Evolutionary conservation across 2,797 vertebrate genomes (phyloP).

Genomic region (Poecilia velifera): DNA sequence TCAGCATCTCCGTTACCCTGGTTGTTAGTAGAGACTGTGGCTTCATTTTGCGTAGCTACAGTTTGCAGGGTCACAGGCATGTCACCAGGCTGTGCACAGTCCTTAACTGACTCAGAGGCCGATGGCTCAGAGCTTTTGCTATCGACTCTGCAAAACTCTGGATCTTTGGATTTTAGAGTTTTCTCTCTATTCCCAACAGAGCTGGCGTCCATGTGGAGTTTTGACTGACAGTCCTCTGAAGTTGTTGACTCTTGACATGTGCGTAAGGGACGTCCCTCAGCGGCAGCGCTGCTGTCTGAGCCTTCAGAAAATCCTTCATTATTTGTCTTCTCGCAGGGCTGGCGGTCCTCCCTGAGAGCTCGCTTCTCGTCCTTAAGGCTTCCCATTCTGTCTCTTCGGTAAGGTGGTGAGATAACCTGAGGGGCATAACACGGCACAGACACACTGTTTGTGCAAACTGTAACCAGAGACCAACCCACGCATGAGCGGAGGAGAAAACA

Average conservation of each 20-base stretch:
- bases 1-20: slow-evolving; percentile 18
- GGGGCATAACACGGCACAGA: slow-evolving; percentile 50
- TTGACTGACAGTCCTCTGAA: slow-evolving; percentile 40
- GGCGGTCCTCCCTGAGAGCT: slow-evolving; percentile 58
- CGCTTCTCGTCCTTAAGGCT: slow-evolving; percentile 73
- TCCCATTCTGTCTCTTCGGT: slow-evolving; percentile 69
- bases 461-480: slow-evolving; percentile 17
- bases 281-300: slow-evolving; percentile 36
- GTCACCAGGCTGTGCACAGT: slow-evolving; percentile 9
- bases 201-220: slow-evolving; percentile 21
- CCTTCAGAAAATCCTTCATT: slow-evolving; percentile 55
- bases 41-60: slow-evolving; percentile 11
- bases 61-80: slow-evolving; percentile 26
- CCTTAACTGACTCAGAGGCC: slow-evolving; percentile 22
- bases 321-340: slow-evolving; percentile 59
- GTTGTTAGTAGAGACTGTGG: slow-evolving; percentile 2
- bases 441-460: slow-evolving; percentile 31
- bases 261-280: slow-evolving; percentile 40
- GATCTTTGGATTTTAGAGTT: slow-evolving; percentile 32
- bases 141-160: slow-evolving; percentile 23
- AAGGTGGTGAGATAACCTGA: slow-evolving; percentile 61
- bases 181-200: slow-evolving; percentile 17
- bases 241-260: slow-evolving; percentile 53
- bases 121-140: slow-evolving; percentile 13
- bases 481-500: slow-evolving; percentile 15